Evolutionary conservation across 2,113 vertebrate species (phyloP).

Genomic region (Anarrhichthys ocellatus): DNA sequence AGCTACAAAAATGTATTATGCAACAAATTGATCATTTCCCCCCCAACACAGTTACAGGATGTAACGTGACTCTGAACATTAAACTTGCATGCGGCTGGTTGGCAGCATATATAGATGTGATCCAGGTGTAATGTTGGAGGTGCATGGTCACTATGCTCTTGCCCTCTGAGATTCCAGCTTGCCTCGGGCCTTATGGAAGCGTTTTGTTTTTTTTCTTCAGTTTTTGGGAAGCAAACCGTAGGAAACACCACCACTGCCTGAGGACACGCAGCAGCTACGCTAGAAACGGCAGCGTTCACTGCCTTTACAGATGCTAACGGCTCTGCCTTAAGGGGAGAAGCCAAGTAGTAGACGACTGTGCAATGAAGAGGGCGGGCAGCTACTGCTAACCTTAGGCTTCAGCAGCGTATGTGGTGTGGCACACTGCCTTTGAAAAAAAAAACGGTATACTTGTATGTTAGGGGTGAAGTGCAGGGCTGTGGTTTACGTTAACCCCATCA

Average conservation of each 20-base stretch:
- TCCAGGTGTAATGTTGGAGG: not conserved
- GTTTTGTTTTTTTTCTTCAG: not conserved
- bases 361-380: not conserved
- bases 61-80: not conserved
- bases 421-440: constrained; percentile 8
- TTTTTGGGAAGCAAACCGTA: constrained; percentile 39
- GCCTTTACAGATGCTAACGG: constrained; percentile 12
- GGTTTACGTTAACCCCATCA: not conserved
- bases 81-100: not conserved
- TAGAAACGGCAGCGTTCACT: constrained; percentile 10
- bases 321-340: constrained; percentile 18
- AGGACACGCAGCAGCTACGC: constrained; percentile 6
- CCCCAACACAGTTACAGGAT: not conserved
- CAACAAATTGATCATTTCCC: not conserved
- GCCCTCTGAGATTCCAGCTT: not conserved
- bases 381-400: not conserved
- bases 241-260: constrained; percentile 26
- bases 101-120: constrained; percentile 22
- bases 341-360: not conserved
- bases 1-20: not conserved
- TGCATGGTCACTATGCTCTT: constrained; percentile 10
- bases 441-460: not conserved
- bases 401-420: not conserved
- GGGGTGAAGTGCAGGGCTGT: not conserved
- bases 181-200: constrained; percentile 33